Conservation (phyloP, 2,797 vertebrate genomes). For the Enteromius treurensis region DNA sequence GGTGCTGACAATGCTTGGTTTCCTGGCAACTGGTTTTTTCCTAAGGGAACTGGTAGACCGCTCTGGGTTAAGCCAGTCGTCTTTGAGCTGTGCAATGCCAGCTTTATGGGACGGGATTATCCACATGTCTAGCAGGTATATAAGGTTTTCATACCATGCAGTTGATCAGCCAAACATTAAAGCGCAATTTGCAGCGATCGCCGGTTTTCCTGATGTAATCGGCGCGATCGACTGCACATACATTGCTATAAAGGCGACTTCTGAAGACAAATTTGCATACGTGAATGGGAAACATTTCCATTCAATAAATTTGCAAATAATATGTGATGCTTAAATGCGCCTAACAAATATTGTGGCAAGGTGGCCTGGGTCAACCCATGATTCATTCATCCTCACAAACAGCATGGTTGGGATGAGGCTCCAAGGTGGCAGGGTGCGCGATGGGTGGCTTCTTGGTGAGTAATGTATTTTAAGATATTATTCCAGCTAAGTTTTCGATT, state of each 20-base stretch:
- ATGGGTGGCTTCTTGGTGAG: slow-evolving; percentile 2
- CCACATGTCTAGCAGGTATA: too few species aligned
- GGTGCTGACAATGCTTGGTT: neutral
- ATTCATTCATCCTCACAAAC: slow-evolving; percentile 8
- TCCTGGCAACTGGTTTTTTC: neutral
- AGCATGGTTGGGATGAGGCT: neutral
- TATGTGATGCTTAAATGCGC: neutral
- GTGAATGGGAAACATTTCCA: neutral
- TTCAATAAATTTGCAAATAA: neutral
- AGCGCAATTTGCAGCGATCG: neutral
- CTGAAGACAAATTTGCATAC: too few species aligned
- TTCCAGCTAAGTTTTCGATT: neutral
- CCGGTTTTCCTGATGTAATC: too few species aligned
- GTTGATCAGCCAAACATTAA: neutral
- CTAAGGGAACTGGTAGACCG: too few species aligned
- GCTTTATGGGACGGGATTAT: neutral
- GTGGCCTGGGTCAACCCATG: neutral
- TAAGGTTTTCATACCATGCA: too few species aligned
- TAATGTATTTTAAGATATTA: neutral
- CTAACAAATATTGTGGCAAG: neutral
- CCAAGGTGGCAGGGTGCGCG: neutral
- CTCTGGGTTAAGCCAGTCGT: neutral
- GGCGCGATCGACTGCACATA: too few species aligned
- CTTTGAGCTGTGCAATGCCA: neutral
- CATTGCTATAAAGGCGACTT: too few species aligned